Percentiles rank a stretch among this genome's conserved stretches.
Conservation (phyloP, 1,140 invertebrate species). For the Dysdera silvatica region DNA sequence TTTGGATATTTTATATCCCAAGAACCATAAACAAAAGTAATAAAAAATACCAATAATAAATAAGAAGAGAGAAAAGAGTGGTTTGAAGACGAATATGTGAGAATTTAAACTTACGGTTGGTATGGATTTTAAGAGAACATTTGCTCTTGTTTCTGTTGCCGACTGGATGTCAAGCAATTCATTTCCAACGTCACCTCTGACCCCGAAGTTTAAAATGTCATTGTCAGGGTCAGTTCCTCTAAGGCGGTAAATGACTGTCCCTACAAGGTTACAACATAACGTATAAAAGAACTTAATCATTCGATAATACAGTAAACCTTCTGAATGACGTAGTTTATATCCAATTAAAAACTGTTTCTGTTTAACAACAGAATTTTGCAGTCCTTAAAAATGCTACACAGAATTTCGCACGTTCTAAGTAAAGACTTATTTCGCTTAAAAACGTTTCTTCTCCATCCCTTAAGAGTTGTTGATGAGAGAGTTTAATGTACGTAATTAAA, state of each 20-base stretch:
- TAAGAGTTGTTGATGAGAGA: too few species aligned
- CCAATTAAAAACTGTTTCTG: not conserved
- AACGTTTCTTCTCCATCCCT: too few species aligned
- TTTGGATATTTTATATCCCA: not conserved
- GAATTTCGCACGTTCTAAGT: too few species aligned
- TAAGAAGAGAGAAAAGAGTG: too few species aligned
- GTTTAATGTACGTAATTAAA: slow-evolving; percentile 61
- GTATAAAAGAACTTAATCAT: not conserved
- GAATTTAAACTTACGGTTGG: slow-evolving; percentile 28
- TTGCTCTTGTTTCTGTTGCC: slow-evolving; percentile 29
- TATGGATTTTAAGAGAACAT: slow-evolving; percentile 32
- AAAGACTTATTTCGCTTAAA: too few species aligned
- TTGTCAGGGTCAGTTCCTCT: slow-evolving; percentile 76
- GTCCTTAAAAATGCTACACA: slow-evolving; percentile 38
- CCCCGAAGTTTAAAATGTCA: slow-evolving; percentile 44
- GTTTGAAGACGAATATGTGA: too few species aligned
- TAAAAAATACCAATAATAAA: too few species aligned
- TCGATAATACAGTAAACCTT: not conserved
- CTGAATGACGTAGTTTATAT: not conserved
- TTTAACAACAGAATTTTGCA: too few species aligned
- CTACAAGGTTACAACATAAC: slow-evolving; percentile 36
- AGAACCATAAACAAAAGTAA: not conserved
- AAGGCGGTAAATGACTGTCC: slow-evolving; percentile 73
- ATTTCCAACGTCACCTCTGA: slow-evolving; percentile 27
- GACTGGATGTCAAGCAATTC: slow-evolving; percentile 31